Conservation (phyloP, 1,140 invertebrate genomes). For the Neelides sp. region DNA sequence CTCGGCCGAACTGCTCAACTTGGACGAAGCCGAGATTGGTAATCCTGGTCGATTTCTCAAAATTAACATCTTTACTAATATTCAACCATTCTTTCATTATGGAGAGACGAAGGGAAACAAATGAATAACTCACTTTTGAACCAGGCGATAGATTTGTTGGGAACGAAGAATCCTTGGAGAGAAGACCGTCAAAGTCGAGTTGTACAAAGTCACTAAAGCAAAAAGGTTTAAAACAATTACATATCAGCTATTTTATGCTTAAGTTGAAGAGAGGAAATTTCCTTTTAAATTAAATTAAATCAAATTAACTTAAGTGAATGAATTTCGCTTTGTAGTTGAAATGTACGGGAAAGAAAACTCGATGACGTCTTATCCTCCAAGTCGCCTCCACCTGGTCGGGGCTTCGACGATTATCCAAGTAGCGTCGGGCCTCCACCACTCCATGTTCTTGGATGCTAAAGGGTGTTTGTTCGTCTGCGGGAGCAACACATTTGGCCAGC, state of each 20-base stretch:
- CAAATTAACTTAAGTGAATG: too few relatives aligned
- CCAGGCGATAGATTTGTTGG: not conserved
- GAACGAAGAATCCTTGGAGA: constrained; percentile 13
- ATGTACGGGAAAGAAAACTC: too few relatives aligned
- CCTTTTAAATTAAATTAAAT: too few relatives aligned
- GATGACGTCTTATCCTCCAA: constrained; percentile 64
- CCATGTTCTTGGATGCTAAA: constrained; percentile 52
- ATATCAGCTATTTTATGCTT: not conserved
- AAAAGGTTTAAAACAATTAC: not conserved
- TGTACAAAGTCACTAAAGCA: not conserved
- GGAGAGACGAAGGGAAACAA: too few relatives aligned
- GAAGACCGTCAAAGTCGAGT: constrained; percentile 18
- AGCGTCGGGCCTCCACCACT: constrained; percentile 80
- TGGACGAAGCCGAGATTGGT: too few relatives aligned
- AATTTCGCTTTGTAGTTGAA: too few relatives aligned
- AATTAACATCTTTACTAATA: too few relatives aligned
- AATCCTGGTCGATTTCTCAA: too few relatives aligned
- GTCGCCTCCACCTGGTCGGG: constrained; percentile 53
- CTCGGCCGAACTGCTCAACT: constrained; percentile 18
- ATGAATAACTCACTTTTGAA: too few relatives aligned
- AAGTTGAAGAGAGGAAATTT: constrained; percentile 19
- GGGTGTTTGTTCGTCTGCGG: constrained; percentile 78
- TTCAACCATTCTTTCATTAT: too few relatives aligned
- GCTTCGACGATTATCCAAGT: constrained; percentile 64
- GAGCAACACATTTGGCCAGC: constrained; percentile 85